These are phyloP conservation scores for Thryonomys swinderianus DNA, from an alignment of 2,113 vertebrate species.

Conservation along the genomic window DNA sequence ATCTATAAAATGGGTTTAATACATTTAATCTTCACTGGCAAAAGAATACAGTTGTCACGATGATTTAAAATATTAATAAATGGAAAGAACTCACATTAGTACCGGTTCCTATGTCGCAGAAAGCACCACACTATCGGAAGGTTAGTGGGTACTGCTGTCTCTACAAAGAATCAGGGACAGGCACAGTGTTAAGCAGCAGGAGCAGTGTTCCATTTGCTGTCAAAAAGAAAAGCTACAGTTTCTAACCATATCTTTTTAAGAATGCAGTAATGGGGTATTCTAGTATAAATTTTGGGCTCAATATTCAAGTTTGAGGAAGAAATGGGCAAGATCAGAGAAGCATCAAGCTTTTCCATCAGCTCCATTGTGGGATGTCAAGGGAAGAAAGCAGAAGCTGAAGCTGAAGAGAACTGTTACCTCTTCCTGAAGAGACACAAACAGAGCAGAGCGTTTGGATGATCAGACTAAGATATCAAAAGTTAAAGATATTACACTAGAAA, in stretches of 20 bases:
- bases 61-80: not conserved
- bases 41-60: not conserved
- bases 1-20: not conserved
- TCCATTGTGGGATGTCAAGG: not conserved
- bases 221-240: not conserved
- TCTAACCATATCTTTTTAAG: not conserved
- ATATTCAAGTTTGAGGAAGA: not conserved
- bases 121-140: not conserved
- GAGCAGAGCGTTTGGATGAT: not conserved
- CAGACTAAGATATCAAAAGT: not conserved
- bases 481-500: conserved; percentile 29
- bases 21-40: not conserved
- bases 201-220: not conserved
- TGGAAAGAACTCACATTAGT: not conserved
- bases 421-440: not conserved
- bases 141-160: not conserved
- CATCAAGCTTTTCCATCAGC: not conserved
- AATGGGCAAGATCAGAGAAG: not conserved
- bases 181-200: not conserved
- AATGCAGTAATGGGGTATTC: not conserved
- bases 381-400: not conserved
- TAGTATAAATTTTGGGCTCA: not conserved
- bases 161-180: not conserved
- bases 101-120: not conserved
- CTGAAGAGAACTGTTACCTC: not conserved